Evolutionary conservation across 2,113 vertebrate species (phyloP), one percentile per base, ranked within the genome.

Genomic region (Cervus canadensis): DNA sequence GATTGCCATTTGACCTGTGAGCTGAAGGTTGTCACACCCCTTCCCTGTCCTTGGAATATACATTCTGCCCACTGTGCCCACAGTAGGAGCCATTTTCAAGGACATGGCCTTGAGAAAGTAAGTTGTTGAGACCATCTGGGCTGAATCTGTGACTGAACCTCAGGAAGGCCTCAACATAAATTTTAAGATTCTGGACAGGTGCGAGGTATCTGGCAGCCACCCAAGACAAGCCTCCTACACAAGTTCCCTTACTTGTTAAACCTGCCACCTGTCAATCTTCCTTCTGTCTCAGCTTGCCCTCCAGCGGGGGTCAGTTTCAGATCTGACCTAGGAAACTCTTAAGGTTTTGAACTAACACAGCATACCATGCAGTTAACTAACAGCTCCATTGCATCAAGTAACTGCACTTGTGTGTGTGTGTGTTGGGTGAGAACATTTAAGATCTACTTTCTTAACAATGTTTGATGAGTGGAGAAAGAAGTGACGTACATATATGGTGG

Each of bases 61-160:
- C 1, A 3, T 36, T 84, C 86, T 54, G 28, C 17, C 23, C 23
- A 89, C 12, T 0, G 8, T 33, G 30, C 79, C 83, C 6, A 17
- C 16, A 85, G 33, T 3, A 1, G 3, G n/a, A 56, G 74, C 21
- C 28, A 28, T 45, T 96, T 62, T 59, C 95, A n/a, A 88, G 43
- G 84, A 79, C 15, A 59, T 12, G n/a, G 25, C 3, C 43, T 71
- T 33, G 40, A 67, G 71, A 59, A 76, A 26, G 25, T 52, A 36
- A 26, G 30, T 54, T 33, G 28, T 26, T 62, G 56, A 54, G 86
- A 54, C 4, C 57, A 56, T 7, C 85, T 64, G 54, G 19, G 33
- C 10, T 2, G 12, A 25, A 13, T 62, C 17, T 0, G 3, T 13
- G 36, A 56, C 45, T 17, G 30, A 83, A 36, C 4, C 11, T 9